Evolutionary conservation across 2,113 vertebrate species (phyloP), one percentile per base, ranked within the genome.

Genomic region (Channa argus): DNA sequence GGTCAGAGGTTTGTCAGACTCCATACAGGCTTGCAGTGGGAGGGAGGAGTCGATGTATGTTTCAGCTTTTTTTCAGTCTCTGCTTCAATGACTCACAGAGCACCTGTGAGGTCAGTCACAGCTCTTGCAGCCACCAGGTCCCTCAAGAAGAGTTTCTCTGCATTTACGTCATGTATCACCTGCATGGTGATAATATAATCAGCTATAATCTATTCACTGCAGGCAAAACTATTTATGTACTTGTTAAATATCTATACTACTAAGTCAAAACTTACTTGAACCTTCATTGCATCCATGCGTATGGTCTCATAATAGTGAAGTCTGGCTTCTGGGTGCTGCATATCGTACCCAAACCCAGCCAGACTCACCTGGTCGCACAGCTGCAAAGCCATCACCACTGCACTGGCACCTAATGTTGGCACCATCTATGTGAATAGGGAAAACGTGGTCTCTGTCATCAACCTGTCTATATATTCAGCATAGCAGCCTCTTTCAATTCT

Each of bases 311-410:
- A 95, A 75, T 95, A 95, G 82, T 95, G 95, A 36, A 95, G 92
- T 33, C 83, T 80, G 33, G 92, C 82, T 13, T 79, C 79, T 1
- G 93, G 94, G 53, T 94, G 92, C 66, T 89, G 84, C 85, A 95
- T 85, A 65, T 95, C 85, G 1, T 95, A 95, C 5, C 94, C 94
- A 58, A 95, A 95, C 8, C 95, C 94, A 39, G 93, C 94, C 53
- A 95, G 76, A 63, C 93, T 95, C 39, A 95, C 93, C 74, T 95
- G 93, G 82, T 95, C 94, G 46, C 95, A 95, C 58, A 95, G 67
- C 84, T 94, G 94, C 66, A 95, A 50, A 24, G 95, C 94, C 87
- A 93, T 86, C 71, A 94, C 91, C 63, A 94, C 88, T 0, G 93
- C 94, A n/a, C 79, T 86, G 49, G 92, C 87, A 4, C 94, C 94